Conservation (phyloP, 2,797 vertebrate genomes). For the Dendrocincla tyrannina region DNA sequence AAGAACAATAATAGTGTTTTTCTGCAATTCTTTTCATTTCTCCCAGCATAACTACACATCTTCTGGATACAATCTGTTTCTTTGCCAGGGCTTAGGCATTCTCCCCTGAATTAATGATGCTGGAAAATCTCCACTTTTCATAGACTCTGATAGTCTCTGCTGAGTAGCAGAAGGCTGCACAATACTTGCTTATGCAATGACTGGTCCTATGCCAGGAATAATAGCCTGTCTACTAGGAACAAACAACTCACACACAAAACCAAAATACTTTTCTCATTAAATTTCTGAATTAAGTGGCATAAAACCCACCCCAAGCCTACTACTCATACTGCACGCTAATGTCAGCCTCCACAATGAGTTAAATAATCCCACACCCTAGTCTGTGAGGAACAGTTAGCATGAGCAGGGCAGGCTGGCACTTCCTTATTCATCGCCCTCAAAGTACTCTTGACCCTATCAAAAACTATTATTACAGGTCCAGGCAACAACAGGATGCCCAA, state of each 20-base stretch:
- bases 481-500: background rate
- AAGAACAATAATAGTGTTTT: constrained; percentile 19
- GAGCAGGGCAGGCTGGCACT: background rate
- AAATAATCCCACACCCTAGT: background rate
- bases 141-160: background rate
- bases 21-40: constrained; percentile 31
- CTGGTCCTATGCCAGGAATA: constrained; percentile 47
- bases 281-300: background rate
- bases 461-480: background rate
- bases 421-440: background rate
- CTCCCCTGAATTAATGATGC: constrained; percentile 51
- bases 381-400: background rate
- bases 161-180: constrained; percentile 42
- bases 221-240: constrained; percentile 1
- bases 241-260: background rate
- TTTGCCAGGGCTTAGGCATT: constrained; percentile 24
- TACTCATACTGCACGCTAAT: background rate
- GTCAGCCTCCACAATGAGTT: background rate
- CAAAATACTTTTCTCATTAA: background rate
- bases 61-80: constrained; percentile 40
- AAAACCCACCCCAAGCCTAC: background rate
- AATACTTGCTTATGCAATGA: constrained; percentile 58
- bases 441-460: background rate
- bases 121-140: constrained; percentile 67
- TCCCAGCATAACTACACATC: constrained; percentile 36